Percentiles rank a stretch among this genome's conserved stretches.
Conservation (phyloP, 2,888 invertebrate genomes). For the Epirrhoe tristata region DNA sequence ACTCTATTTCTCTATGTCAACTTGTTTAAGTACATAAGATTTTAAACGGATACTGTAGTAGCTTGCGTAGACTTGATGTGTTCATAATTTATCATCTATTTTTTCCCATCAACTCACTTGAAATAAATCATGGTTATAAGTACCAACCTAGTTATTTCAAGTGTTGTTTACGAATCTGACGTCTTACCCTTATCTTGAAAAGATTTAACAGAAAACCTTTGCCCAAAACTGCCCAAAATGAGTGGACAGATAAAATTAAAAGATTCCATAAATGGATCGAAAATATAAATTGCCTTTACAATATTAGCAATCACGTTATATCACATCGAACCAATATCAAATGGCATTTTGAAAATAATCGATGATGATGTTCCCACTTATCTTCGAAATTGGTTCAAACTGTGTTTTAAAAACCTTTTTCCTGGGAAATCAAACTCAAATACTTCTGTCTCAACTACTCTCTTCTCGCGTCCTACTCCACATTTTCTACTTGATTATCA, state of each 20-base stretch:
- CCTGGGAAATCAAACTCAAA: not conserved
- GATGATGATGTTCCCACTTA: constrained; percentile 21
- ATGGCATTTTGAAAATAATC: constrained; percentile 24
- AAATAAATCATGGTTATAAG: not conserved
- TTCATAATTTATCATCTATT: no score
- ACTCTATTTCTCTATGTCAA: constrained; percentile 14
- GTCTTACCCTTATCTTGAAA: constrained; percentile 8
- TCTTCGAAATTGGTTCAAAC: constrained; percentile 13
- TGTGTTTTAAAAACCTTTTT: not conserved
- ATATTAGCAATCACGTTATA: constrained; percentile 22
- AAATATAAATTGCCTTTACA: constrained; percentile 17
- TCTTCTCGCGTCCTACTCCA: not conserved
- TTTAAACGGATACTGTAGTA: not conserved
- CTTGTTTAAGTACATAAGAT: not conserved
- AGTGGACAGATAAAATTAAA: constrained; percentile 18
- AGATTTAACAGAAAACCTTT: constrained; percentile 8
- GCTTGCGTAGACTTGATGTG: no score
- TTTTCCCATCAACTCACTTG: not conserved
- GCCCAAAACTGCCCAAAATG: constrained; percentile 10
- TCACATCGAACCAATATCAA: constrained; percentile 18
- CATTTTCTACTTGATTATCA: no score
- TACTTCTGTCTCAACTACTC: not conserved
- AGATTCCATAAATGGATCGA: constrained; percentile 24
- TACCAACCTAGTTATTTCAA: not conserved
- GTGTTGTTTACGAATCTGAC: not conserved